Base-by-base conservation (phyloP, 2,797 vertebrate genomes). In the Amniataba percoides region DNA sequence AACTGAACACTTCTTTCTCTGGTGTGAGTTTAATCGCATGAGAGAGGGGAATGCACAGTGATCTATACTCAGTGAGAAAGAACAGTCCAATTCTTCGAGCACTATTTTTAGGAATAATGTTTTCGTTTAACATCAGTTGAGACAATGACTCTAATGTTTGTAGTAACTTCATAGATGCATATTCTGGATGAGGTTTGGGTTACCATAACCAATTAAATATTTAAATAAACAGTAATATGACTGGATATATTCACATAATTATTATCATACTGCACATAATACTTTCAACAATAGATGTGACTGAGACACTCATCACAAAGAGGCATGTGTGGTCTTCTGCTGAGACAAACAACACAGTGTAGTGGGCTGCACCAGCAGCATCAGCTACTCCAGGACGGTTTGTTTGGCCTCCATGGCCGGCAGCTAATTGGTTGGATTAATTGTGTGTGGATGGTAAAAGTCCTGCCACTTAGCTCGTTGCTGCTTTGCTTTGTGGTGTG, bases 361-460 rank as follows among this genome's bases (percentile, higher is more conserved):
- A 34, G 36, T 9, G 40, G 56, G 19, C 2, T 59, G 42, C 72
- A 59, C 11, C 72, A 70, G 18, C 27, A 48, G 27, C 46, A 59
- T n/a, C 16, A 21, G 31, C 42, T 40, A 8, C 60, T 2, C 21
- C 19, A 45, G 8, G 19, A 31, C 27, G 56, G 14, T 21, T 11
- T 59, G 61, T 73, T 57, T 43, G 1, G 52, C 89, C 86, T 87
- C 53, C 9, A 40, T 46, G 7, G 13, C n/a, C 19, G 36, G n/a
- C 13, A 23, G 68, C 73, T 63, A 51, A 62, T 71, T 53, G 34
- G 34, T 36, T 36, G 34, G 34, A 5, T 31, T 36, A 36, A 36
- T 36, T 36, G 34, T 36, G 1, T 36, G 34, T 36, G 34, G 34
- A 36, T 36, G 8, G 34, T 36, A 36, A 36, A 36, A 7, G 6